These are phyloP conservation scores for Gastrophryne carolinensis DNA, from an alignment of 2,797 vertebrate genomes.

Conservation along the genomic window DNA sequence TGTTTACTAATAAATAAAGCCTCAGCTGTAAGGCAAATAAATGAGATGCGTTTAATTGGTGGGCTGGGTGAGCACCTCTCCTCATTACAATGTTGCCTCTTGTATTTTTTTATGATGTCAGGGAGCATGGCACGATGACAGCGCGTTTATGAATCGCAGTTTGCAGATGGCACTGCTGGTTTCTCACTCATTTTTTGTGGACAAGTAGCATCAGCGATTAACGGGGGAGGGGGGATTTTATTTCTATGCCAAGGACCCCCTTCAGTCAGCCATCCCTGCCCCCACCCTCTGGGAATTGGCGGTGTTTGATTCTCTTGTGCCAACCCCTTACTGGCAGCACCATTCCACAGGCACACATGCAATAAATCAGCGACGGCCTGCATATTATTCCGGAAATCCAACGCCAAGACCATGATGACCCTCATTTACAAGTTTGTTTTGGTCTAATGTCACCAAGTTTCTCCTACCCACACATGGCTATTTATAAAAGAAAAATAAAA, in stretches of 20 bases:
- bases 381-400: constrained; percentile 64
- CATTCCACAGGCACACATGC: constrained; percentile 69
- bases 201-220: constrained; percentile 74
- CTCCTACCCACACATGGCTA: background rate
- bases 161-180: constrained; percentile 80
- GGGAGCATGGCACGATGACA: constrained; percentile 79
- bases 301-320: constrained; percentile 71
- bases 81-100: constrained; percentile 78
- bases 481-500: background rate
- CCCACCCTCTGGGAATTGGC: constrained; percentile 68
- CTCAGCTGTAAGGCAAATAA: constrained; percentile 83
- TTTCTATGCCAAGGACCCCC: constrained; percentile 73
- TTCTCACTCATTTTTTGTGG: constrained; percentile 73
- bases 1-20: constrained; percentile 84
- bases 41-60: constrained; percentile 82
- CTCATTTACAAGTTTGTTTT: background rate
- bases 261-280: constrained; percentile 36
- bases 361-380: constrained; percentile 66
- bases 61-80: constrained; percentile 71
- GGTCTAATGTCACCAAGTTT: background rate
- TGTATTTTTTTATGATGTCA: constrained; percentile 83
- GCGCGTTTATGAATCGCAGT: constrained; percentile 83
- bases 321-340: constrained; percentile 72
- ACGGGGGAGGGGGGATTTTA: constrained; percentile 53
- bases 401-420: constrained; percentile 55